These are phyloP conservation scores for Valencia hispanica DNA, from an alignment of 2,797 vertebrate genomes.

Conservation along the genomic window DNA sequence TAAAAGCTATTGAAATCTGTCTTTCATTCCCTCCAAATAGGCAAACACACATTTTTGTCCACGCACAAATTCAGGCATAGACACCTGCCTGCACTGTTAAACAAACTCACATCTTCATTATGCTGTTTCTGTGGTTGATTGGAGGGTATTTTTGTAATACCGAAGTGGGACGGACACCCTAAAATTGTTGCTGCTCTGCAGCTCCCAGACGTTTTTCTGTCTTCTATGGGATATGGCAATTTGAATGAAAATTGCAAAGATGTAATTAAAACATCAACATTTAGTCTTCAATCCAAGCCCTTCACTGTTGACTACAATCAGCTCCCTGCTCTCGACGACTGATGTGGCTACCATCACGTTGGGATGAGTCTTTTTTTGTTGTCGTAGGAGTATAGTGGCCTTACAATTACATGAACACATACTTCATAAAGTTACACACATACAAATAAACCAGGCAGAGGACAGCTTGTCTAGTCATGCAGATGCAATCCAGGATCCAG, in stretches of 20 bases:
- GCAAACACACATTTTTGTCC: constrained; percentile 26
- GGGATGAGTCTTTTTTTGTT: constrained; percentile 55
- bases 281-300: background rate
- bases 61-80: constrained; percentile 1
- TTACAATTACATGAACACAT: background rate
- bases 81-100: constrained; percentile 28
- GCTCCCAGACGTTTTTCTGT: constrained; percentile 39
- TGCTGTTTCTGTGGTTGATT: constrained; percentile 58
- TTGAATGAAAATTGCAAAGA: constrained; percentile 45
- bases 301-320: constrained; percentile 3
- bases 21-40: constrained; percentile 33
- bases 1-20: constrained; percentile 49
- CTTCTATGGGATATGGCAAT: constrained; percentile 48
- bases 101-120: constrained; percentile 55
- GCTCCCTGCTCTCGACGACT: constrained; percentile 32
- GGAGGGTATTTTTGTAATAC: constrained; percentile 50
- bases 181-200: constrained; percentile 29
- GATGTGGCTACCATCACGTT: constrained; percentile 18
- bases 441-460: background rate
- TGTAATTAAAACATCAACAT: constrained; percentile 66
- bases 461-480: constrained; percentile 25
- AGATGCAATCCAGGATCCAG: constrained; percentile 30
- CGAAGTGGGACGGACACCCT: constrained; percentile 38
- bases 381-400: constrained; percentile 32
- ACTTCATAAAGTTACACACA: background rate